Conservation (phyloP, 2,113 vertebrate genomes). For the Gobiocypris rarus region DNA sequence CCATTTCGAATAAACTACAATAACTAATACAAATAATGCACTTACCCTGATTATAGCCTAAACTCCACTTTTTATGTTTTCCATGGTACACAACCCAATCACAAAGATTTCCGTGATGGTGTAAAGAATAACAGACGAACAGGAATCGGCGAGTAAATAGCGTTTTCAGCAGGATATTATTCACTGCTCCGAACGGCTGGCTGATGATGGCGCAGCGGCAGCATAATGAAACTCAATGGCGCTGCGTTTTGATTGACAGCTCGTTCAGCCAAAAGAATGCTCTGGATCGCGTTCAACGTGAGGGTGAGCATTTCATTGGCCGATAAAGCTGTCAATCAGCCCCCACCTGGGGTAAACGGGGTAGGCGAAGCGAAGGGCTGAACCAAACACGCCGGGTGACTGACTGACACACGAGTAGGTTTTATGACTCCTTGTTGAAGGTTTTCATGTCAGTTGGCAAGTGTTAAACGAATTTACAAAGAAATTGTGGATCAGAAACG, state of each 20-base stretch:
- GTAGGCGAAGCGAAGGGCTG: slow-evolving; percentile 29
- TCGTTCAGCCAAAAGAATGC: slow-evolving; percentile 59
- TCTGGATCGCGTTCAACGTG: not conserved
- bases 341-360: slow-evolving; percentile 45
- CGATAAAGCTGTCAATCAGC: not conserved
- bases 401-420: not conserved
- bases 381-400: not conserved
- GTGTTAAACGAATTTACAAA: not conserved
- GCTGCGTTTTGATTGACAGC: slow-evolving; percentile 42
- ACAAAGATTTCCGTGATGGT: not conserved
- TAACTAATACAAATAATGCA: not conserved
- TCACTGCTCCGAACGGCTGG: not conserved
- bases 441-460: not conserved
- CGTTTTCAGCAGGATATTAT: slow-evolving; percentile 3
- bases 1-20: slow-evolving; percentile 30
- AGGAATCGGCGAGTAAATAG: not conserved
- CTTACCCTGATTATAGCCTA: slow-evolving; percentile 16
- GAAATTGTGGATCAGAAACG: not conserved
- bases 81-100: not conserved
- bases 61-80: slow-evolving; percentile 14
- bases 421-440: not conserved
- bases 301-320: slow-evolving; percentile 60
- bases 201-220: slow-evolving; percentile 65
- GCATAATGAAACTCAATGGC: slow-evolving; percentile 64
- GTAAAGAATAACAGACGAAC: not conserved